Evolutionary conservation across 1,140 invertebrate species (phyloP), one percentile per base, ranked within the genome.

Genomic region (Drosophila nebulosa): DNA sequence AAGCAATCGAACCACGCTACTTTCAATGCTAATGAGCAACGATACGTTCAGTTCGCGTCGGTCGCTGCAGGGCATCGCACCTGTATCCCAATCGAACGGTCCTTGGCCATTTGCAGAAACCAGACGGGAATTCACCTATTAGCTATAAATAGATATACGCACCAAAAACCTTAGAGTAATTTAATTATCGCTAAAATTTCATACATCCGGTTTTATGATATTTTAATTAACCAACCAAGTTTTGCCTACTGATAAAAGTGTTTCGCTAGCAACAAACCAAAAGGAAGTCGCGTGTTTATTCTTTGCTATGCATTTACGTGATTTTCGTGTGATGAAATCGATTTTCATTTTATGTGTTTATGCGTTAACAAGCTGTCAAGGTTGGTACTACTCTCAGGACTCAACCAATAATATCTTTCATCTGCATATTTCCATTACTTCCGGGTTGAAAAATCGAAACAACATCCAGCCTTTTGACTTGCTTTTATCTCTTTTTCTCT

Each of bases 21-120:
- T 53, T 67, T 81, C 64, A 86, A 81, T 85, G 74, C 64, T 67
- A 86, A 86, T 78, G 36, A 56, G 64, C 52, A 39, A 10, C 16
- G 36, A 50, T 62, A 36, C 10, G 24, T 86, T 85, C 69, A 85
- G 81, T 85, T 88, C 64, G 67, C 81, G 66, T 86, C 70, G 74
- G 81, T 85, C 74, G 64, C 65, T 68, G 83, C 67, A 81, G 64
- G 78, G 70, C 67, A 81, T 75, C 74, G 67, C 78, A 85, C 66
- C 69, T 69, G 51, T 58, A 53, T 36, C 50, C 18, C 21, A 39
- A 21, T 36, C 24, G 32, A 16, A 27, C 24, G 52, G 52, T 55
- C 52, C 52, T 55, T 55, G 52, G 14, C 52, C 52, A 32, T 32
- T 55, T 55, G 52, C 52, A 55, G 32, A 30, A 30, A 55, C 52